A percentile compares a stretch with the other conserved stretches of the same genome.
These are phyloP conservation scores for Nannospalax galili DNA, from an alignment of 2,113 vertebrate species.

Conservation along the genomic window DNA sequence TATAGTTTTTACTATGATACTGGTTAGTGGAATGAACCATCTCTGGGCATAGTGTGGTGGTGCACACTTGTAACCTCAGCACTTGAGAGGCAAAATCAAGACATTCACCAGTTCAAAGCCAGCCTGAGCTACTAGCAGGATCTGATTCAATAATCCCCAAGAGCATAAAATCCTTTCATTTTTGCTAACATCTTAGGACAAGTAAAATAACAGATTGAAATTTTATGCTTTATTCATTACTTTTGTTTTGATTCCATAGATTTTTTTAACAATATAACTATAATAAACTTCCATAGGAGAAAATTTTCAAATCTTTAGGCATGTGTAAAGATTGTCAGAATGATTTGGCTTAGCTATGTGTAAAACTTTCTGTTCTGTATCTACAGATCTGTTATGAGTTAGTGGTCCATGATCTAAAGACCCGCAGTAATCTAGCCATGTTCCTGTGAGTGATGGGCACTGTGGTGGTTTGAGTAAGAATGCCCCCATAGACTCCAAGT, in stretches of 20 bases:
- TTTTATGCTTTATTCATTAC: background rate
- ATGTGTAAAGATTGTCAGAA: background rate
- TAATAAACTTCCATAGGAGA: background rate
- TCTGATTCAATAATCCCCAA: background rate
- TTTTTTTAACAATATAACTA: background rate
- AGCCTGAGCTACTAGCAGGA: background rate
- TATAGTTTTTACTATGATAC: background rate
- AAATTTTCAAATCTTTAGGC: background rate
- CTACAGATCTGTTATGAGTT: background rate
- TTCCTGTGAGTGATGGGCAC: background rate
- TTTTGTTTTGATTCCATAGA: background rate
- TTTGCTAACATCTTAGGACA: background rate
- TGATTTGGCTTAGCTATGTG: background rate
- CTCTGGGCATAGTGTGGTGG: background rate
- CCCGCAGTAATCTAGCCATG: background rate
- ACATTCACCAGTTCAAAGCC: background rate
- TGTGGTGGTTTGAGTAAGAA: too few species aligned
- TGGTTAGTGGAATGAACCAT: background rate
- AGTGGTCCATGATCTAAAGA: background rate
- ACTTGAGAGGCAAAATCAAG: background rate
- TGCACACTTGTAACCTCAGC: background rate
- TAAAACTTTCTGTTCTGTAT: background rate
- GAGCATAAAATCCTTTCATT: background rate
- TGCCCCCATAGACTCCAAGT: too few species aligned
- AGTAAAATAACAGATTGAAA: background rate